Base-by-base conservation (phyloP, 1,140 invertebrate species). In the Bombus picipes region DNA sequence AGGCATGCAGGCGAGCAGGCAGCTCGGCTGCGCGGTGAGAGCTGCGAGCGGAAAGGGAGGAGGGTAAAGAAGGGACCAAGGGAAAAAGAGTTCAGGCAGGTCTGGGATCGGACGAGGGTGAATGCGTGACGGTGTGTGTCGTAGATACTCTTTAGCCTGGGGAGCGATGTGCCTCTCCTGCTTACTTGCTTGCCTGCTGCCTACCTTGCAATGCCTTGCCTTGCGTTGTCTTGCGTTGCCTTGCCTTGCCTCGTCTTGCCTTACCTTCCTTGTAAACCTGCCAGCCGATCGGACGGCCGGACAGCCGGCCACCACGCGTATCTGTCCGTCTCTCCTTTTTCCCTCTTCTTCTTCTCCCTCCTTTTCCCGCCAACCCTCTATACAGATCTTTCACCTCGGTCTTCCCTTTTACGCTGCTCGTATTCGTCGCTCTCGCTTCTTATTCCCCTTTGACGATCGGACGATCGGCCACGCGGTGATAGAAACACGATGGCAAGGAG, bases 41-140 rank as follows among this genome's bases (percentile, higher is more conserved):
- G 72, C 41, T 25, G 8, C 53, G 74, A 32, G 72, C 73, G 77
- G 70, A 25, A 80, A 62, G 62, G 72, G 79, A 72, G 75, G 80
- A 85, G 77, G 86, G 86, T 83, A 81, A 88, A 88, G 90, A 91
- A 94, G 93, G 92, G 92, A 93, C 91, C 90, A 94, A 93, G 92
- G 92, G 93, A 94, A 94, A 94, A 94, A 95, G 92, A 94, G 94
- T 95, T 94, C 92, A 92, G 94, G 93, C 92, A 94, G 94, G 94
- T 94, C 94, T 94, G 91, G 92, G 91, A 92, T 92, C 91, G 93
- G 89, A 90, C 90, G 92, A 94, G 94, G 94, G 93, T 94, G 92
- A 93, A 92, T 92, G 92, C 92, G 92, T 94, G 93, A 94, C 92
- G 91, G 89, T 89, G 89, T 89, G 81, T 88, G 83, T 89, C 88